These are phyloP conservation scores for Nomada fabriciana DNA, from an alignment of 2,888 invertebrate species.

Conservation along the genomic window DNA sequence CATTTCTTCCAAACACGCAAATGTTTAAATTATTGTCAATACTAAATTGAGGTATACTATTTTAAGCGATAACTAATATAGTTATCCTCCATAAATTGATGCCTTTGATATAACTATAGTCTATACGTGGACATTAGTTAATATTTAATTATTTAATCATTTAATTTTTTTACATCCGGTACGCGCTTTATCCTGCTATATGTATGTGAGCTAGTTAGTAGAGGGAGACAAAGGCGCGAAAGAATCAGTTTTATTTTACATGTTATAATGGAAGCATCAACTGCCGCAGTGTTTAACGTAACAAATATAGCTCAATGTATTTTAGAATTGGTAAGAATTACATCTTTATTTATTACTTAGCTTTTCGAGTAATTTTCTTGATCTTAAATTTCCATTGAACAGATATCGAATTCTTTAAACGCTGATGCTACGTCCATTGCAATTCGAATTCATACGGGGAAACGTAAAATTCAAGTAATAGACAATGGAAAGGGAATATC, in stretches of 20 bases:
- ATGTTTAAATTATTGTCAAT: too few relatives aligned
- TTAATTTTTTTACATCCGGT: too few relatives aligned
- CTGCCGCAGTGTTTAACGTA: constrained; percentile 8
- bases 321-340: constrained; percentile 38
- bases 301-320: constrained; percentile 30
- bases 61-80: too few relatives aligned
- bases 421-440: constrained; percentile 90
- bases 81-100: too few relatives aligned
- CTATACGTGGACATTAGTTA: too few relatives aligned
- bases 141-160: too few relatives aligned
- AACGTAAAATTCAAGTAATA: constrained; percentile 89
- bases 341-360: neutral
- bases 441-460: constrained; percentile 87
- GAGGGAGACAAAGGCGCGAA: neutral
- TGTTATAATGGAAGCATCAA: constrained; percentile 28
- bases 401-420: constrained; percentile 90
- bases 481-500: constrained; percentile 91
- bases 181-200: neutral
- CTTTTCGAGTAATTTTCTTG: neutral
- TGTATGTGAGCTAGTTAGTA: neutral
- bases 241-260: neutral
- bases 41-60: too few relatives aligned
- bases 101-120: too few relatives aligned
- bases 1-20: too few relatives aligned
- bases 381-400: too few relatives aligned